Percentiles rank a stretch among this genome's conserved stretches.
These are phyloP conservation scores for Pangasius krempfi DNA, from an alignment of 2,797 vertebrate genomes.

Conservation along the genomic window DNA sequence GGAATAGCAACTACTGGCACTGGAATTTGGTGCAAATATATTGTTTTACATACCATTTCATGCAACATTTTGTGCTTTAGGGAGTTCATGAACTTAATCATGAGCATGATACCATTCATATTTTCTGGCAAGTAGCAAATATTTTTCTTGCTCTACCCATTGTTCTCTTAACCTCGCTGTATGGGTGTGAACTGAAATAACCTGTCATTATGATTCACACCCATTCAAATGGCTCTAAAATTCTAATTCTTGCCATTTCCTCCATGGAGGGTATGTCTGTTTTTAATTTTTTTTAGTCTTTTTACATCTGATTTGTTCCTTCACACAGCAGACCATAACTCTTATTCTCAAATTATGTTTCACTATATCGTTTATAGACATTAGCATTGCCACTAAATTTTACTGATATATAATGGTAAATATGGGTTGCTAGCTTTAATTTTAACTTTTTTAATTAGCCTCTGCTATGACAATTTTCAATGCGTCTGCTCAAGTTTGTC, in stretches of 20 bases:
- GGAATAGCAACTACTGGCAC: neutral
- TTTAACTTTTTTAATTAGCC: neutral
- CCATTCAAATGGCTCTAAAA: slow-evolving; percentile 4
- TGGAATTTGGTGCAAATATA: neutral
- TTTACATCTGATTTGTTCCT: neutral
- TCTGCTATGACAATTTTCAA: neutral
- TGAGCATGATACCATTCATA: neutral
- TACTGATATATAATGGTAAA: neutral
- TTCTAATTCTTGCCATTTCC: neutral
- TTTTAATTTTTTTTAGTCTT: neutral
- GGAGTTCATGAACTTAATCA: neutral
- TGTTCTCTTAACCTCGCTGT: neutral
- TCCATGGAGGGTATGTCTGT: neutral
- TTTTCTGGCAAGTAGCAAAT: neutral
- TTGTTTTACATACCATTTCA: neutral
- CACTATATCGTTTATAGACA: neutral
- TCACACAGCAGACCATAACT: neutral
- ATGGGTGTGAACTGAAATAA: slow-evolving; percentile 51
- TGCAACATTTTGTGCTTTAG: neutral
- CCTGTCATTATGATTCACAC: slow-evolving; percentile 35
- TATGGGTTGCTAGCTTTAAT: neutral
- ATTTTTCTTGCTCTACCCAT: slow-evolving; percentile 18
- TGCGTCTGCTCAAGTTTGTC: neutral
- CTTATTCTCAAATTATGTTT: neutral
- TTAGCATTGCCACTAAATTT: neutral